phyloP scores from a whole-genome alignment of 2,113 vertebrate species.

The Nothobranchius kuhntae region DNA sequence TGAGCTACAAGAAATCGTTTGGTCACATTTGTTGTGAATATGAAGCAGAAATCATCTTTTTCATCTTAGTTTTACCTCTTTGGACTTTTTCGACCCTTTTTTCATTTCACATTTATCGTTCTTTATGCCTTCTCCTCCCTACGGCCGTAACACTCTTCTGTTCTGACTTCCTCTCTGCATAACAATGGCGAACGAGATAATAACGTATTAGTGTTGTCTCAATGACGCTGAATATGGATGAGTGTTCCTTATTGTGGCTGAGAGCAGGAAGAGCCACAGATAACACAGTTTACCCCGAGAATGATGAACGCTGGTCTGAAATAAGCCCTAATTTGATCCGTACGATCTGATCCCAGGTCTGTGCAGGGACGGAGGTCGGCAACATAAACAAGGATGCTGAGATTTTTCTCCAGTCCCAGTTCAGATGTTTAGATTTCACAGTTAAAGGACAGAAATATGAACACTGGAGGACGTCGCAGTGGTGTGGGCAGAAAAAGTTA shows the following conservation, averaged over 20 bases:
- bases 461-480: too few relatives aligned
- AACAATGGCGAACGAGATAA: constrained; percentile 42
- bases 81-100: too few relatives aligned
- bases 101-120: constrained; percentile 23
- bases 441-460: too few relatives aligned
- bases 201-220: constrained; percentile 44
- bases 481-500: background rate
- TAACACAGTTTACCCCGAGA: constrained; percentile 26
- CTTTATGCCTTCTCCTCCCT: constrained; percentile 17
- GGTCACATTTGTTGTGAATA: background rate
- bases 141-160: constrained; percentile 21
- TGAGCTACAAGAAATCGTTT: background rate
- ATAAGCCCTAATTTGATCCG: constrained; percentile 47
- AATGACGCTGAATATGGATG: constrained; percentile 57
- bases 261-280: constrained; percentile 19
- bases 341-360: constrained; percentile 27
- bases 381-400: background rate
- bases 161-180: constrained; percentile 29
- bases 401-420: background rate
- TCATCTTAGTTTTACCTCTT: too few relatives aligned
- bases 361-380: constrained; percentile 5
- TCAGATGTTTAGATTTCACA: background rate
- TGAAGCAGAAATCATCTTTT: too few relatives aligned
- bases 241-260: constrained; percentile 36
- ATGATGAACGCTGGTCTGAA: constrained; percentile 41